Evolutionary conservation across 2,113 vertebrate species (phyloP).

Genomic region (Sminthopsis crassicaudata): DNA sequence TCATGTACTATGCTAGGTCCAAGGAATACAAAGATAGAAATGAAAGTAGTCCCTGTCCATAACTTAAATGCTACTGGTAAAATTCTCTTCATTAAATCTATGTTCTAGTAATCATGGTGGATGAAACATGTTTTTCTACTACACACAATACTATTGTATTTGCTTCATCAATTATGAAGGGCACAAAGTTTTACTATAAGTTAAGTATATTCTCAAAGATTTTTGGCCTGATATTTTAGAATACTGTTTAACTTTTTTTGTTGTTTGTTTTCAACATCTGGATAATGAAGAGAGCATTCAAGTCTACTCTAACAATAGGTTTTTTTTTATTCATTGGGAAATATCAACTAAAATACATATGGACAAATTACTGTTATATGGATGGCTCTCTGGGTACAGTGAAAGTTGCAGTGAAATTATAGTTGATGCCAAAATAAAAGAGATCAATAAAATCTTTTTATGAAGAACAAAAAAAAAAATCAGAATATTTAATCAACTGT

Average conservation of each 20-base stretch:
- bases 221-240: not conserved
- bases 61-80: not conserved
- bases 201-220: not conserved
- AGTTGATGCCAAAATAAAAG: not conserved
- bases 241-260: not conserved
- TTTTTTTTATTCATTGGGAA: not conserved
- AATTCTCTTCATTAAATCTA: not conserved
- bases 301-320: not conserved
- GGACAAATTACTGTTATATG: not conserved
- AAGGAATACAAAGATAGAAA: not conserved
- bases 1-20: not conserved
- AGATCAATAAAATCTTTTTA: not conserved
- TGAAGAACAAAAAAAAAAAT: not conserved
- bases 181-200: not conserved
- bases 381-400: not conserved
- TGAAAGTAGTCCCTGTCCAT: not conserved
- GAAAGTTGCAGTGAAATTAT: not conserved
- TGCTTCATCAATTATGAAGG: not conserved
- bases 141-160: not conserved
- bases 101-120: not conserved
- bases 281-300: not conserved
- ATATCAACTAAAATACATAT: not conserved
- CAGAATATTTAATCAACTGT: not conserved
- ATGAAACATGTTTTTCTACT: not conserved
- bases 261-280: not conserved